Evolutionary conservation across 2,113 vertebrate genomes (phyloP).

Genomic region (Eidolon helvum): DNA sequence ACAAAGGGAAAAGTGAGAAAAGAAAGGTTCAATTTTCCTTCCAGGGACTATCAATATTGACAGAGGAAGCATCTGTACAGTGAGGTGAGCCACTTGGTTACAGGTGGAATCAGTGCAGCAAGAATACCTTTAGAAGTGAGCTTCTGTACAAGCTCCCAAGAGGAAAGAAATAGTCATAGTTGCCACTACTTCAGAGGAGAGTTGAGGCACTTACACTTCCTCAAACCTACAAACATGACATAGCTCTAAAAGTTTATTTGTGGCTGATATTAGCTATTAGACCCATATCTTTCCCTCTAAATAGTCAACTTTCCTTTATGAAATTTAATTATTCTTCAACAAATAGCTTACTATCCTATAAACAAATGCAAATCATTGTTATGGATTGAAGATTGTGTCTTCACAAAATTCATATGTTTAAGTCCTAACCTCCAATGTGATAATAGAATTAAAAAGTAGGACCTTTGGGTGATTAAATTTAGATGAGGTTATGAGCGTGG

Average conservation of each 20-base stretch:
- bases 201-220: background rate
- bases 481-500: background rate
- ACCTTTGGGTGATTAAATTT: background rate
- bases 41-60: accelerated
- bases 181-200: background rate
- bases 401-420: background rate
- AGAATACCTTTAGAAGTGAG: background rate
- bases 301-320: background rate
- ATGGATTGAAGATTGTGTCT: background rate
- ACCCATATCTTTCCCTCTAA: background rate
- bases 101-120: background rate
- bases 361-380: background rate
- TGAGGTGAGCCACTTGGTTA: background rate
- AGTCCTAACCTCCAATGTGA: background rate
- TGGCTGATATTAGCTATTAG: background rate
- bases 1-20: background rate
- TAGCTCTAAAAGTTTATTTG: background rate
- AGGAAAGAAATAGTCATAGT: background rate
- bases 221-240: background rate
- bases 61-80: accelerated
- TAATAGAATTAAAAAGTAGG: background rate
- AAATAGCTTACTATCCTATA: background rate
- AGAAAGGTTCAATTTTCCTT: background rate
- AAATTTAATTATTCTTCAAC: background rate
- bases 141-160: background rate